Conservation (phyloP, 2,888 invertebrate species). For the Protonemura montana region DNA sequence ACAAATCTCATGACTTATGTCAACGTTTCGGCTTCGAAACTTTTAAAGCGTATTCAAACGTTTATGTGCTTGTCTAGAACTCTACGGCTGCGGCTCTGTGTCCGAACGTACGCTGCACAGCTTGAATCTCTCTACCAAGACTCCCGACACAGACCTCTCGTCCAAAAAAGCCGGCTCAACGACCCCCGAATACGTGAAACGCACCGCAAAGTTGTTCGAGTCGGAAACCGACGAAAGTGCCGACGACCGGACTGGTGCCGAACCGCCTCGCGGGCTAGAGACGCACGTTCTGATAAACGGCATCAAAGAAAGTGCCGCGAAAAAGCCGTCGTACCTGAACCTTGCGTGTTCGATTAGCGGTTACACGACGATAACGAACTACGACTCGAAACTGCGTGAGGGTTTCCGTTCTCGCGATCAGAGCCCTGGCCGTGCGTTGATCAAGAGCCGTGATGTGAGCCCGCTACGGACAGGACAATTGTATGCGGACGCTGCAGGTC, state of each 20-base stretch:
- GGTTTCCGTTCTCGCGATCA: slow-evolving; percentile 62
- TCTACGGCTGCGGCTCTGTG: slow-evolving; percentile 55
- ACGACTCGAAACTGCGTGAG: slow-evolving; percentile 81
- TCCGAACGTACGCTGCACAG: slow-evolving; percentile 63
- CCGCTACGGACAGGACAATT: slow-evolving; percentile 48
- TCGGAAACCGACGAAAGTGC: slow-evolving; percentile 44
- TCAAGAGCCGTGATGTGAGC: slow-evolving; percentile 51
- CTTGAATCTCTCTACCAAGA: slow-evolving; percentile 56
- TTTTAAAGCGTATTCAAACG: too few species aligned
- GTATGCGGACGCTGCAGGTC: slow-evolving; percentile 8
- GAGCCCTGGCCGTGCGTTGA: slow-evolving; percentile 53
- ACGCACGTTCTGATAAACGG: not conserved
- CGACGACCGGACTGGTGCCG: not conserved
- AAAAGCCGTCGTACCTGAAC: slow-evolving; percentile 87
- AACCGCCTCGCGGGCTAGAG: slow-evolving; percentile 1
- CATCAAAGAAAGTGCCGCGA: slow-evolving; percentile 54
- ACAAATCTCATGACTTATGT: too few species aligned
- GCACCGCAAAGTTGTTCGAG: slow-evolving; percentile 55
- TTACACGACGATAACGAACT: slow-evolving; percentile 85
- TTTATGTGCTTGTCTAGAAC: slow-evolving; percentile 23
- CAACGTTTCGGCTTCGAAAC: too few species aligned
- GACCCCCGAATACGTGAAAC: slow-evolving; percentile 58
- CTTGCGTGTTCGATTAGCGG: slow-evolving; percentile 91
- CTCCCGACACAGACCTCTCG: slow-evolving; percentile 43
- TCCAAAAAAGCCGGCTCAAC: slow-evolving; percentile 40